Evolutionary conservation across 2,113 vertebrate genomes (phyloP).

Genomic region (Prolemur simus): DNA sequence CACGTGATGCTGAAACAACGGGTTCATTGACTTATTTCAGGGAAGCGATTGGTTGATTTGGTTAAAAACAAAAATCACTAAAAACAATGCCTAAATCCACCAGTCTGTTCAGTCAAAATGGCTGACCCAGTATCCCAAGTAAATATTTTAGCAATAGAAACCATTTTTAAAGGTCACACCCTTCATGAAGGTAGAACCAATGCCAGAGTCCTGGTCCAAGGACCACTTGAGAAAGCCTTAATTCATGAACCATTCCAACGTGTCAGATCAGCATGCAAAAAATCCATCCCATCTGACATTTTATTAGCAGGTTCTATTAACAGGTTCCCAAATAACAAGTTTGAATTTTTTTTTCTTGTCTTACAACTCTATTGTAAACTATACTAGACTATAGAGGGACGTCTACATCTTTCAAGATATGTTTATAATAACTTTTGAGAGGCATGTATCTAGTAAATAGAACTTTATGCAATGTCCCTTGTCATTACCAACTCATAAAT

Average conservation of each 20-base stretch:
- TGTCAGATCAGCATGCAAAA: background rate
- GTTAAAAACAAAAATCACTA: constrained; percentile 34
- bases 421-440: constrained; percentile 27
- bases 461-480: constrained; percentile 31
- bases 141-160: constrained; percentile 42
- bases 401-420: constrained; percentile 48
- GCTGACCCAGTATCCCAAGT: constrained; percentile 3
- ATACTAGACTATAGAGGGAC: constrained; percentile 60
- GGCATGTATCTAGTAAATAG: constrained; percentile 21
- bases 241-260: background rate
- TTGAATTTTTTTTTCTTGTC: constrained; percentile 26
- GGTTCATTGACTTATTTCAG: background rate
- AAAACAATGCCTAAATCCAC: background rate
- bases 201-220: background rate
- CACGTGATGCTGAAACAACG: background rate
- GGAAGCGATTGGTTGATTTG: background rate
- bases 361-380: constrained; percentile 62
- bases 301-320: constrained; percentile 1
- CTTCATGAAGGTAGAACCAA: background rate
- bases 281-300: background rate
- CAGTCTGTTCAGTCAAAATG: background rate
- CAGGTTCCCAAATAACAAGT: background rate
- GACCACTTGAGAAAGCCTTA: background rate
- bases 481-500: constrained; percentile 47
- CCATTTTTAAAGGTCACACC: background rate